Conservation (phyloP, 64 coral and sea anemone species). For the Stichodactyla mertensii region DNA sequence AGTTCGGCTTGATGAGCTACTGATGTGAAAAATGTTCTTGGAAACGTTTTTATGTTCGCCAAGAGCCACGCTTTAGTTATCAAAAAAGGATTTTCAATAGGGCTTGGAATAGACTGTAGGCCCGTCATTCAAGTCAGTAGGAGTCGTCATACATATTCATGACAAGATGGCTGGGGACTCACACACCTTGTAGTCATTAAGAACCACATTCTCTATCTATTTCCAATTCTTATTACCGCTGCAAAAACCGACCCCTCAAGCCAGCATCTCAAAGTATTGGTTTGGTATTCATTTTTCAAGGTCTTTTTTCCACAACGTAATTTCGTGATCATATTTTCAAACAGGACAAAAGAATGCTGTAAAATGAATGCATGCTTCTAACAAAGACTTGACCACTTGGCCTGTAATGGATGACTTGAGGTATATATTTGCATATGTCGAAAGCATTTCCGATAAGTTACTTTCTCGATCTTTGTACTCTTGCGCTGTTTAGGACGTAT, state of each 20-base stretch:
- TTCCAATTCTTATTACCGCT: neutral
- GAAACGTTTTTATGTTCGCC: neutral
- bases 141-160: neutral
- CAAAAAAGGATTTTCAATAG: neutral
- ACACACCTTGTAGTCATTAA: neutral
- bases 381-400: neutral
- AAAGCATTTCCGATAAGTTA: neutral
- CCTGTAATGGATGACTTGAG: neutral
- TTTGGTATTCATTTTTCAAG: neutral
- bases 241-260: neutral
- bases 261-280: neutral
- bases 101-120: neutral
- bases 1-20: neutral
- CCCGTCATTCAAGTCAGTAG: neutral
- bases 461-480: neutral
- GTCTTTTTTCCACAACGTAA: neutral
- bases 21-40: neutral
- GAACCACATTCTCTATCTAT: neutral
- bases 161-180: no score
- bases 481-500: neutral
- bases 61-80: neutral
- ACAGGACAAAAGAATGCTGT: neutral
- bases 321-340: neutral
- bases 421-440: conserved; percentile 1
- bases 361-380: neutral